Evolutionary conservation across 1,140 invertebrate genomes (phyloP).

Genomic region (Drosophila chauvacae): DNA sequence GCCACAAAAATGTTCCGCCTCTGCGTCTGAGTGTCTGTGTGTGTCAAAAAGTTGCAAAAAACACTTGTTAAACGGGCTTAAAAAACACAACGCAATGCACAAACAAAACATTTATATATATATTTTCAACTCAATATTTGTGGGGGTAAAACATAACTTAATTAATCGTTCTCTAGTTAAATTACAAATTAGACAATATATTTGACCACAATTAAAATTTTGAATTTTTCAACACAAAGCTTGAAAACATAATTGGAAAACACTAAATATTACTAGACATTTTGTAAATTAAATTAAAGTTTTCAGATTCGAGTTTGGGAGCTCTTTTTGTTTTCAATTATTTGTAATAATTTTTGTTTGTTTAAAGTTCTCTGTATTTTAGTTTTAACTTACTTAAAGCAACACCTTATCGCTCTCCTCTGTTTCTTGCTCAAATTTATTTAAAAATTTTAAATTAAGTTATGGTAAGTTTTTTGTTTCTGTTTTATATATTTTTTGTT

Average conservation of each 20-base stretch:
- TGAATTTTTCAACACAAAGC: constrained; percentile 73
- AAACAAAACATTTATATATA: constrained; percentile 55
- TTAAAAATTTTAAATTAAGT: constrained; percentile 69
- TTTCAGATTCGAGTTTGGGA: constrained; percentile 46
- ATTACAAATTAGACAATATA: constrained; percentile 39
- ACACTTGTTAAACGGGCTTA: constrained; percentile 44
- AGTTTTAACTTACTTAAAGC: constrained; percentile 74
- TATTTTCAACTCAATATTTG: constrained; percentile 28
- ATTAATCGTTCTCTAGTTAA: constrained; percentile 37
- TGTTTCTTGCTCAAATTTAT: constrained; percentile 47
- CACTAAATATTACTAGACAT: constrained; percentile 43
- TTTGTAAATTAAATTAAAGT: constrained; percentile 79
- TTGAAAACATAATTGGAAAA: constrained; percentile 45
- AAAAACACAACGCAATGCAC: constrained; percentile 62
- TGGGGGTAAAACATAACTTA: constrained; percentile 54
- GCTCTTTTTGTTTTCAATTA: constrained; percentile 65
- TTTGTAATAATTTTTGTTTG: constrained; percentile 71
- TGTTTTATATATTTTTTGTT: constrained; percentile 21
- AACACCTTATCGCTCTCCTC: constrained; percentile 37
- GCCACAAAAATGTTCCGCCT: constrained; percentile 63
- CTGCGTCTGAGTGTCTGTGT: constrained; percentile 36
- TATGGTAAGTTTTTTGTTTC: constrained; percentile 58
- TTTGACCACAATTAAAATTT: constrained; percentile 52
- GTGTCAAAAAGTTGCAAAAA: constrained; percentile 71
- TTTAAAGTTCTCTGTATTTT: constrained; percentile 52